phyloP scores from a whole-genome alignment of 2,113 vertebrate species.

The Cryptotis parvus region DNA sequence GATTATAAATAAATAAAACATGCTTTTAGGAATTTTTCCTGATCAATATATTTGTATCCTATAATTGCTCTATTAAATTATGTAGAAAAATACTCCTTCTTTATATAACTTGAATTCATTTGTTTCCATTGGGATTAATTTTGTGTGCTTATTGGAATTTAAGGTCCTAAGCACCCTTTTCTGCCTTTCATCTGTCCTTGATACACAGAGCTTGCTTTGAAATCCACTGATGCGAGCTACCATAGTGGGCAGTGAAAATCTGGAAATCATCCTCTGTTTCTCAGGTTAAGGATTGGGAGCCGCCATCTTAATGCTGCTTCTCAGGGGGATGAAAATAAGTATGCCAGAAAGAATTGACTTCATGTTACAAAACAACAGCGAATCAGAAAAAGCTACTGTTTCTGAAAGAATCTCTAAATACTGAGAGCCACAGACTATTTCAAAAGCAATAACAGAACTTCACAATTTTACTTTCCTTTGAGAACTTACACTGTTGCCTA shows the following conservation, averaged over 20 bases:
- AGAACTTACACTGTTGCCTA: neutral
- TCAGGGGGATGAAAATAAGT: conserved; percentile 80
- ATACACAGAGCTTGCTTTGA: conserved; percentile 71
- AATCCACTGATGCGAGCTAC: conserved; percentile 72
- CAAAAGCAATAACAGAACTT: conserved; percentile 70
- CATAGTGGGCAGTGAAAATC: conserved; percentile 78
- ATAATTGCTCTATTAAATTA: conserved; percentile 28
- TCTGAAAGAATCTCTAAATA: conserved; percentile 69
- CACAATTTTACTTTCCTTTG: conserved; percentile 50
- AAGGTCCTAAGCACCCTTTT: conserved; percentile 35
- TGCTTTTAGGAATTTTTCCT: no score
- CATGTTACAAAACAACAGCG: conserved; percentile 64
- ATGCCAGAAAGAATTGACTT: conserved; percentile 75
- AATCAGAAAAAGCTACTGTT: conserved; percentile 53
- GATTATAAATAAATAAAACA: no score
- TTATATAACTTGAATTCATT: neutral
- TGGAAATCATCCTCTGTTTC: conserved; percentile 75
- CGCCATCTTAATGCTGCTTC: conserved; percentile 80
- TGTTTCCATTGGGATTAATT: neutral
- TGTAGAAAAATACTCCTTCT: conserved; percentile 50
- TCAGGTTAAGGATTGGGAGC: conserved; percentile 79
- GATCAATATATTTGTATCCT: neutral
- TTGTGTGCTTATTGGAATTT: conserved; percentile 45
- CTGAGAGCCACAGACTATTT: conserved; percentile 50
- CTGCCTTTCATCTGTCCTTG: conserved; percentile 59